phyloP scores from a whole-genome alignment of 2,888 invertebrate genomes.

The Platycheirus albimanus region DNA sequence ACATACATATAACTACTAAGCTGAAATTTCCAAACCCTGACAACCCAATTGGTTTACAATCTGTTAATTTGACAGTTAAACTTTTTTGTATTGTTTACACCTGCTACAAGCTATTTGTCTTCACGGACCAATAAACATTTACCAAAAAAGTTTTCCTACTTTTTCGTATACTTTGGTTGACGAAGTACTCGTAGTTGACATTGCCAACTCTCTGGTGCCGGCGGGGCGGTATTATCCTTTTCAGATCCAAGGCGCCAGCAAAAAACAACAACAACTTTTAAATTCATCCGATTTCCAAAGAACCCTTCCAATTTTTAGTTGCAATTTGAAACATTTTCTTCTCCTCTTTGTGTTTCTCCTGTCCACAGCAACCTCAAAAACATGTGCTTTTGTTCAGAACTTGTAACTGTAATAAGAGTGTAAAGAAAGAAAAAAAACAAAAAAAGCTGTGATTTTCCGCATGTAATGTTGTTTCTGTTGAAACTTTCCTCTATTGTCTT shows the following conservation, averaged over 20 bases:
- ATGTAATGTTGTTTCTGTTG: slow-evolving; percentile 29
- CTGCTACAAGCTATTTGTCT: slow-evolving; percentile 32
- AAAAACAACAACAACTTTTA: slow-evolving; percentile 2
- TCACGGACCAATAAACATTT: slow-evolving; percentile 18
- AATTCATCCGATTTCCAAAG: slow-evolving; percentile 22
- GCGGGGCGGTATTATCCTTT: not conserved
- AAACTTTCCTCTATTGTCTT: slow-evolving; percentile 66
- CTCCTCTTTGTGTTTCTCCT: not conserved
- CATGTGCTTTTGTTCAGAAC: slow-evolving; percentile 47
- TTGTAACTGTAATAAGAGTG: slow-evolving; percentile 25
- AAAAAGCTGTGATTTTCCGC: slow-evolving; percentile 11
- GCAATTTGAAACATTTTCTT: slow-evolving; percentile 17
- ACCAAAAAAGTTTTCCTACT: slow-evolving; percentile 17
- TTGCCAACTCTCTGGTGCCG: slow-evolving; percentile 14
- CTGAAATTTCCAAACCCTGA: not conserved
- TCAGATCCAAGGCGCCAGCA: slow-evolving; percentile 7
- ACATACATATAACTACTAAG: not conserved
- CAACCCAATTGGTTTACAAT: slow-evolving; percentile 14
- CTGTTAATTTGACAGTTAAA: slow-evolving; percentile 37
- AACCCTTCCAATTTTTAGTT: slow-evolving; percentile 7
- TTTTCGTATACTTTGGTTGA: slow-evolving; percentile 5
- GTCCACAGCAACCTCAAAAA: slow-evolving; percentile 38
- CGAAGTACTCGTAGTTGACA: slow-evolving; percentile 19
- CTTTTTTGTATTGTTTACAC: slow-evolving; percentile 25
- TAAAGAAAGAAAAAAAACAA: slow-evolving; percentile 1